Percentiles rank a stretch among this genome's conserved stretches.
phyloP scores from a whole-genome alignment of 2,888 invertebrate species.

The Suillia variegata region DNA sequence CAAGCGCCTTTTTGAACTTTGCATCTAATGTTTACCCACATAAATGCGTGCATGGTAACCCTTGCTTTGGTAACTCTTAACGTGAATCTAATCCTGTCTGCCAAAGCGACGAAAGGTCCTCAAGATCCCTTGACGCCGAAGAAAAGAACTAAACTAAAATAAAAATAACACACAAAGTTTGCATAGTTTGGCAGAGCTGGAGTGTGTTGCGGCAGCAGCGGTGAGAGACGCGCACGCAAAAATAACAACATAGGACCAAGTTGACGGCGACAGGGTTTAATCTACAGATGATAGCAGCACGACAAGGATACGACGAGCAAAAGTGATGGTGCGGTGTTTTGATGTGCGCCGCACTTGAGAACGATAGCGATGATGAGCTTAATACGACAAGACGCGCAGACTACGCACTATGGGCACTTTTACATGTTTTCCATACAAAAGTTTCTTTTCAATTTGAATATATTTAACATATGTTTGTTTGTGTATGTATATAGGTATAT shows the following conservation, averaged over 20 bases:
- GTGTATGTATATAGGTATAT: too few species aligned
- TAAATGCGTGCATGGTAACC: not conserved
- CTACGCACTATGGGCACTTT: too few species aligned
- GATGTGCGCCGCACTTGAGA: not conserved
- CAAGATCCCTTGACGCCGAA: not conserved
- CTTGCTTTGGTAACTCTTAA: not conserved
- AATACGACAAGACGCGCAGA: too few species aligned
- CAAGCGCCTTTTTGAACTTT: not conserved
- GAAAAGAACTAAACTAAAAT: too few species aligned
- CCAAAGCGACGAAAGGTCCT: not conserved
- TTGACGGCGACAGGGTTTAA: not conserved
- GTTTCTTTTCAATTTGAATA: too few species aligned
- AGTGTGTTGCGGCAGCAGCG: not conserved
- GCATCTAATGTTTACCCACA: not conserved
- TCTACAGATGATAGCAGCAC: not conserved
- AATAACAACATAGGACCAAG: not conserved
- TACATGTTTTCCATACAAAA: too few species aligned
- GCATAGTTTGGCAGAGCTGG: not conserved
- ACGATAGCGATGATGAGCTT: constrained; percentile 1
- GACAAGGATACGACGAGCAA: not conserved
- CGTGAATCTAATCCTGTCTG: not conserved
- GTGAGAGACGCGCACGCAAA: not conserved
- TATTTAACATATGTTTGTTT: too few species aligned
- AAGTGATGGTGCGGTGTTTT: too few species aligned
- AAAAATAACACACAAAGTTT: not conserved